A percentile compares a stretch with the other conserved stretches of the same genome.
Evolutionary conservation across 2,113 vertebrate species (phyloP).

Genomic region (Oncorhynchus nerka): DNA sequence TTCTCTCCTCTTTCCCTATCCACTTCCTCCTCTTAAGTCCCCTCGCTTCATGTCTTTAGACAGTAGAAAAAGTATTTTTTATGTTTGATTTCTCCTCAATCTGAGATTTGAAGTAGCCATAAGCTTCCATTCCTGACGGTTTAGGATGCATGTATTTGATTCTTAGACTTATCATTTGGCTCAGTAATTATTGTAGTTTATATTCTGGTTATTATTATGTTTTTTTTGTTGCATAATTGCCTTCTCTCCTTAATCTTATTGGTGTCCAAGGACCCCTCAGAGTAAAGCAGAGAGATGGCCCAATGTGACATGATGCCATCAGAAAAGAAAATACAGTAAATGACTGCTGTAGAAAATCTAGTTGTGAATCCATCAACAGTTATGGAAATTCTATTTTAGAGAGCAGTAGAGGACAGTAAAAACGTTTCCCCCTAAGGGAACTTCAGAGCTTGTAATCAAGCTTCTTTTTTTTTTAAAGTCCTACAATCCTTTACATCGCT

Average conservation of each 20-base stretch:
- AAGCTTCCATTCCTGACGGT: conserved; percentile 91
- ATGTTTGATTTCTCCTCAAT: conserved; percentile 82
- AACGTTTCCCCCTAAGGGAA: no score
- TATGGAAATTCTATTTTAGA: no score
- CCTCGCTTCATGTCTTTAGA: conserved; percentile 88
- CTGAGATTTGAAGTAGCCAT: conserved; percentile 87
- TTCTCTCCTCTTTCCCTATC: conserved; percentile 74
- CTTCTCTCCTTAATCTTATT: conserved; percentile 95
- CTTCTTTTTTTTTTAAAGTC: background rate
- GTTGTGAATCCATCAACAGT: background rate
- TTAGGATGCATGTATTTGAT: conserved; percentile 93
- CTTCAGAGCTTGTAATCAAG: background rate
- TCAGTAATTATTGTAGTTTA: conserved; percentile 57
- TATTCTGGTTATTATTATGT: conserved; percentile 60
- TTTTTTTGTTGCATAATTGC: conserved; percentile 93
- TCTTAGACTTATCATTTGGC: conserved; percentile 67
- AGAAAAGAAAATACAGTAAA: background rate
- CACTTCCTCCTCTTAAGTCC: conserved; percentile 74
- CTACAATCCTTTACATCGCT: background rate
- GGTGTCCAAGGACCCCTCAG: conserved; percentile 87
- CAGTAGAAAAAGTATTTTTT: conserved; percentile 84
- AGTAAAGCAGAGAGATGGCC: conserved; percentile 82
- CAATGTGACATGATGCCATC: background rate
- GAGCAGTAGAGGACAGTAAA: no score
- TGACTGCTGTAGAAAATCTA: background rate